Base-by-base conservation (phyloP, 2,113 vertebrate species). In the Microtus ochrogaster region DNA sequence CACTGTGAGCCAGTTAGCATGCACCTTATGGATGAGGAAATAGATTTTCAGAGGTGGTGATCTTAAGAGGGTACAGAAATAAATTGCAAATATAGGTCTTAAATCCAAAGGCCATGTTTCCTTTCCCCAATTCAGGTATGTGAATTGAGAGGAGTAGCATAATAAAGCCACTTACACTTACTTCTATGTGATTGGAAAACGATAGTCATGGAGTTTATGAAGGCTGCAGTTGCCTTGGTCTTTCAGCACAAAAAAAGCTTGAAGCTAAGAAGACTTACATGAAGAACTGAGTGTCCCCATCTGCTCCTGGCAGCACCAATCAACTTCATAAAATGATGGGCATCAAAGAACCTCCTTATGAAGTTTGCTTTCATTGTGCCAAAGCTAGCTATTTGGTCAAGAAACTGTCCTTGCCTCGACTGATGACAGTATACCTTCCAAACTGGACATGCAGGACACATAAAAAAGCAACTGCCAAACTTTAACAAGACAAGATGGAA, bases 211-310 rank as follows among this genome's bases (percentile, higher is more conserved):
- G 73, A 22, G 36, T 84, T 55, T 87, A 83, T 88, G 41, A 8
- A 44, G 58, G 14, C 24, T 44, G 39, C 26, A 22, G 74, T 44
- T 58, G 61, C 61, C 58, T 90, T 44, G 5, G 52, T 94, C 17
- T 81, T 94, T 85, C 58, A 72, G 65, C 65, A 92, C 65, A 92
- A 77, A 96, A 96, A 77, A 77, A 73, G 33, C 55, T 13, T 89
- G 21, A 7, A 94, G 28, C 44, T 92, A 73, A 95, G 22, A 84
- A 96, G 91, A 96, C 36, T 58, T 81, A 30, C 41, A 76, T 55
- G 19, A 90, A 78, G 63, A 79, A 92, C 78, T 76, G 36, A 83
- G 36, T 58, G 7, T 92, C 24, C 19, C 36, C 22, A 3, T 72
- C 36, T 72, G 70, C 36, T 72, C 33, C 36, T 72, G 19, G 17